Conservation (phyloP, 2,113 vertebrate species). For the Ceratotherium simum region DNA sequence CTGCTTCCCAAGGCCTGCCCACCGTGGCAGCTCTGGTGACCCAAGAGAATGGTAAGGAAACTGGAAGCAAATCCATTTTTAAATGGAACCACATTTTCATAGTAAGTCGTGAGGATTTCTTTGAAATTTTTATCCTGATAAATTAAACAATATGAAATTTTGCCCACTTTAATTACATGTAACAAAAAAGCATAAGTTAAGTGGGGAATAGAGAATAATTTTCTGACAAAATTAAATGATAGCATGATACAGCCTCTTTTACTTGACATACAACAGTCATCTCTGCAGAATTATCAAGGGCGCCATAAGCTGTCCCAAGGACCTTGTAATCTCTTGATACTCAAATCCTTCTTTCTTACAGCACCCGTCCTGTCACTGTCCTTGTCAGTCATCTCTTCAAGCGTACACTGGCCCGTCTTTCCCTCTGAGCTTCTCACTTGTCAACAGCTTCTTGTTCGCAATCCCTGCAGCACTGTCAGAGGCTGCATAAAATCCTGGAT, state of each 20-base stretch:
- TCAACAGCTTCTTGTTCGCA: neutral
- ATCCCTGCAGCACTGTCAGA: neutral
- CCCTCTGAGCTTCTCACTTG: neutral
- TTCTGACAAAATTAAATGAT: neutral
- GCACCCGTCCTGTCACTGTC: too few species aligned
- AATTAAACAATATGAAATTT: neutral
- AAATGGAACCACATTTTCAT: neutral
- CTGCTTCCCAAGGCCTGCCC: neutral
- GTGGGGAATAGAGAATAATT: neutral
- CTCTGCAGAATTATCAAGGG: neutral
- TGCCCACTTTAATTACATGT: neutral
- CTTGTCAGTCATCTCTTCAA: neutral
- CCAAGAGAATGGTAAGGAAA: neutral
- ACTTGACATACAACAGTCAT: neutral
- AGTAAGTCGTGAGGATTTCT: neutral
- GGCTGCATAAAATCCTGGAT: neutral
- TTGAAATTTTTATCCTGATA: neutral
- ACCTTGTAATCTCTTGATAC: neutral
- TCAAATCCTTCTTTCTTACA: fast-evolving
- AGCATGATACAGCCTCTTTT: neutral
- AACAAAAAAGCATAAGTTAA: neutral
- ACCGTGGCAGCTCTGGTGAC: neutral
- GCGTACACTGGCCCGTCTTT: neutral
- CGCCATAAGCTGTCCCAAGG: too few species aligned
- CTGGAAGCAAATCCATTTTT: neutral